Evolutionary conservation across 2,797 vertebrate genomes (phyloP), one percentile per base, ranked within the genome.

Genomic region (Xiphophorus birchmanni): DNA sequence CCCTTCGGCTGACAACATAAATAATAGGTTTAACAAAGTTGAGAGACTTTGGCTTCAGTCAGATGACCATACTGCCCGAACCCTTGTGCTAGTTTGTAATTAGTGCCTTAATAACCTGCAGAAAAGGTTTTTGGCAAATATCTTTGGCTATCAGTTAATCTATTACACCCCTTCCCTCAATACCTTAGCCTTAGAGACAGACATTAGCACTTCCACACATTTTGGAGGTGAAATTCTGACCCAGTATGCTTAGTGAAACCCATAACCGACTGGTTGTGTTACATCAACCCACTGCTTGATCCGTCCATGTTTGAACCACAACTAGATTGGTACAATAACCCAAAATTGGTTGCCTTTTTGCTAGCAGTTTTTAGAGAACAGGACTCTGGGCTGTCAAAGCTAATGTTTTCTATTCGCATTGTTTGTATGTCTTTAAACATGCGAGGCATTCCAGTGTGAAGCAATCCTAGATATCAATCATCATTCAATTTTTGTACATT

Each of bases 381-480:
- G 58, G 58, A 60, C n/a, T 29, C 26, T 29, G 56, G 26, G n/a
- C 13, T 63, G 2, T 63, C 5, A 35, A 35, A 63, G 29, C 13
- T 52, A 63, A 17, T 32, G 1, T 63, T 63, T 18, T 17, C 29
- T 32, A 32, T 67, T 40, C 9, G 1, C 63, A 42, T 69, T 12
- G 3, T 42, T 74, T 77, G 40, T 47, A 32, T 40, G 32, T 80
- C 47, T 84, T 74, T 15, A 23, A 63, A 71, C 50, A 60, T 60
- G 76, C n/a, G 6, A 65, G 21, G 2, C 37, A 60, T 48, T 73
- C 32, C 56, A 81, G 58, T 40, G 82, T 54, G 71, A 85, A 81
- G 85, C 73, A 67, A 76, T 77, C 63, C 63, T 79, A 85, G 82
- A 86, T 84, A 60, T 56, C 72, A 84, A 48, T 89, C 54, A 71